Conservation (phyloP, 2,888 invertebrate species). For the Muschampia plurimacula region DNA sequence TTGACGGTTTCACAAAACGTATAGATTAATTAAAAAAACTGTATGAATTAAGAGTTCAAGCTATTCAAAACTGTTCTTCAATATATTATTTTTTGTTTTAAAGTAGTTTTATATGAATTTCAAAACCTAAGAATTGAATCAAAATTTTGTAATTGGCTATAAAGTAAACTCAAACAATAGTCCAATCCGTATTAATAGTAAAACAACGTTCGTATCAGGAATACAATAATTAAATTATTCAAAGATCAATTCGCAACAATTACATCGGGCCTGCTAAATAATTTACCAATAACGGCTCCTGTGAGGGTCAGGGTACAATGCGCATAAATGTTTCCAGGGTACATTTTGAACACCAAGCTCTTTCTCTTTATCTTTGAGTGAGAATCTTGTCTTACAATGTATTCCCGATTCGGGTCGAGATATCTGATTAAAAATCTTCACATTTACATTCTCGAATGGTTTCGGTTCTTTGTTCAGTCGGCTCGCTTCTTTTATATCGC, state of each 20-base stretch:
- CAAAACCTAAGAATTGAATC: too few relatives aligned
- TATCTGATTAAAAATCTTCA: constrained; percentile 41
- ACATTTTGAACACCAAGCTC: constrained; percentile 62
- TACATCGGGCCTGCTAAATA: constrained; percentile 76
- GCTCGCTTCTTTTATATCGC: constrained; percentile 31
- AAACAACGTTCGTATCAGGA: constrained; percentile 23
- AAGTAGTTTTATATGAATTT: too few relatives aligned
- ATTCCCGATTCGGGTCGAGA: constrained; percentile 37
- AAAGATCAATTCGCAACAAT: constrained; percentile 78
- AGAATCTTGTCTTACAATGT: constrained; percentile 43
- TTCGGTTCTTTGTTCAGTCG: constrained; percentile 38
- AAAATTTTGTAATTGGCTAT: background rate
- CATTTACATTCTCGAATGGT: constrained; percentile 40
- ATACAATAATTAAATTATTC: constrained; percentile 72
- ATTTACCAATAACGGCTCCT: constrained; percentile 79
- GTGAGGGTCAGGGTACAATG: constrained; percentile 67
- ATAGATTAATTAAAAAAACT: too few relatives aligned
- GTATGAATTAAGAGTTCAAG: too few relatives aligned
- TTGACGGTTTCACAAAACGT: too few relatives aligned
- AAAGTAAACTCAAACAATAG: too few relatives aligned
- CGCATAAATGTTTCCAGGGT: constrained; percentile 73
- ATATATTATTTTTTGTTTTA: too few relatives aligned
- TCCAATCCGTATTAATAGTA: background rate
- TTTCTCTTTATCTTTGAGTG: constrained; percentile 49
- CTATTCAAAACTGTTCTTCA: too few relatives aligned